Base-by-base conservation (phyloP, 1,140 invertebrate genomes). In the Papilio polyxenes region DNA sequence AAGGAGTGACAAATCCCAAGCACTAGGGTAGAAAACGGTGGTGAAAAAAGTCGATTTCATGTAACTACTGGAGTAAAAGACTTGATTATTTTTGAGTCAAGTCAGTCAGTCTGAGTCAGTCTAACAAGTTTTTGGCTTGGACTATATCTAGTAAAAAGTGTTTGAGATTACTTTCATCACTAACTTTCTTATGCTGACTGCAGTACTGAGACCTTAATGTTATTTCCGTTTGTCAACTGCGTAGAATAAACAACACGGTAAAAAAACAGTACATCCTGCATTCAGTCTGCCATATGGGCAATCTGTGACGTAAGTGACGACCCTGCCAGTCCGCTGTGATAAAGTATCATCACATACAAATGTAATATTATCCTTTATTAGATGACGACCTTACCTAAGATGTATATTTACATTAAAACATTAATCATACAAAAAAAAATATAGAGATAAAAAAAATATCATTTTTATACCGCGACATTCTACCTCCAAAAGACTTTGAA, bases 261-360 rank as follows among this genome's bases (percentile, higher is more conserved):
- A 77, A 75, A 31, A 51, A 82, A 77, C 79, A 56, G 74, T 23
- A 80, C 13, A 65, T 75, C 74, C 69, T 65, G 56, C 23, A 20
- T 17, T 77, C 20, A 77, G 53, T 77, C 44, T 82, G 74, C 87
- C 87, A 87, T 87, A 85, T 87, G 87, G 83, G 79, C 20, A 75
- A 72, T 53, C 78, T 85, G 84, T 86, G 82, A 83, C 82, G 85
- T 83, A 51, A 82, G 48, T 82, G 75, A 85, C 82, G 83, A 84
- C 72, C 76, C 74, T 69, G 72, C 49, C 84, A 84, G 87, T 72
- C 83, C 80, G 80, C 75, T 84, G 81, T 69, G 82, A 82, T 83
- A 83, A 51, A 86, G 49, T 86, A 80, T 85, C 74, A 48, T 82
- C 62, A 82, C 51, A 83, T 20, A 20, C 56, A 20, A 20, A 59